A percentile compares a stretch with the other conserved stretches of the same genome.
These are phyloP conservation scores for Copidosoma aretas DNA, from an alignment of 2,888 invertebrate species.

Conservation along the genomic window DNA sequence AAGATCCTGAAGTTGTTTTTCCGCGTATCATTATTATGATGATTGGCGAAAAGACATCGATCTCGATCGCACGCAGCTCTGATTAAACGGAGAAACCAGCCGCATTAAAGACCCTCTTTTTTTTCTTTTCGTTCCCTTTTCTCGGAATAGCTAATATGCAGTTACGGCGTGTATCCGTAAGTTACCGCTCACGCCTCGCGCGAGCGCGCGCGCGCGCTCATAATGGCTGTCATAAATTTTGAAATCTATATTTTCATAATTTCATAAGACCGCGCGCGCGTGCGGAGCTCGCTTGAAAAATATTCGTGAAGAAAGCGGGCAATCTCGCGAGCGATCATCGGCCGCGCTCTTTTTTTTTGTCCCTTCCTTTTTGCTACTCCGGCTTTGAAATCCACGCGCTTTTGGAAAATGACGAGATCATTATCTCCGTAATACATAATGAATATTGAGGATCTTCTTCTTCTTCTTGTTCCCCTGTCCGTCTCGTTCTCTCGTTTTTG, in stretches of 20 bases:
- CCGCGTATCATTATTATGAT: too few species aligned
- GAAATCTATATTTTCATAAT: conserved; percentile 31
- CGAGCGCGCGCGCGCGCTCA: conserved; percentile 1
- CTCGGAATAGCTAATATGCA: not conserved
- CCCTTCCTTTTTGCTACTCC: too few species aligned
- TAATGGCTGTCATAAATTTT: conserved; percentile 27
- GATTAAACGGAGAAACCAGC: too few species aligned
- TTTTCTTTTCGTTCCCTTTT: too few species aligned
- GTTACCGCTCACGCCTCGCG: conserved; percentile 12
- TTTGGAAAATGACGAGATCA: conserved; percentile 28
- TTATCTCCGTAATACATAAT: conserved; percentile 30
- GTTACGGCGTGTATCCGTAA: not conserved
- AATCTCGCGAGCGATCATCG: conserved; percentile 28
- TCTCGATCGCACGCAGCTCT: too few species aligned
- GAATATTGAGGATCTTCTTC: conserved; percentile 19
- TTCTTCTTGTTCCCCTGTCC: conserved; percentile 4
- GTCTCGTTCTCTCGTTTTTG: too few species aligned
- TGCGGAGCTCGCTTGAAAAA: not conserved
- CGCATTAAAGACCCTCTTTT: too few species aligned
- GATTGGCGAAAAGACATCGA: too few species aligned
- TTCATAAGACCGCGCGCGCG: conserved; percentile 5
- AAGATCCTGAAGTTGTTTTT: too few species aligned
- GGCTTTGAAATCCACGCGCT: conserved; percentile 4
- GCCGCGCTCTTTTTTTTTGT: conserved; percentile 5
- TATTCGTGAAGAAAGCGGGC: conserved; percentile 6